Percentiles rank a stretch among this genome's conserved stretches.
Evolutionary conservation across 2,113 vertebrate genomes (phyloP).

Genomic region (Promerops cafer): DNA sequence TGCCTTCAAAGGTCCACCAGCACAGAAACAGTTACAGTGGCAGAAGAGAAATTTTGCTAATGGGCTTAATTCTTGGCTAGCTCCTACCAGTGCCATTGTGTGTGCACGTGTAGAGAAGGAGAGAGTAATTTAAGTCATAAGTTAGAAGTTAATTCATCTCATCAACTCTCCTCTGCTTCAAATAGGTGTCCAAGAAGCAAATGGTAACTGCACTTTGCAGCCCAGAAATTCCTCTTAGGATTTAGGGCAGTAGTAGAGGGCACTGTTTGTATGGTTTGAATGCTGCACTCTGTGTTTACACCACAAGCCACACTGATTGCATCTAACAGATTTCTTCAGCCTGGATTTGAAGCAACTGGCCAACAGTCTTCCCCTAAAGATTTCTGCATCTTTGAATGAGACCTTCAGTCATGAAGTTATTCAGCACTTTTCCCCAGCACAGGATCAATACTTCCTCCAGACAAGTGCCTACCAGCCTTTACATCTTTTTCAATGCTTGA

Average conservation of each 20-base stretch:
- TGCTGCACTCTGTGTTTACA: not conserved
- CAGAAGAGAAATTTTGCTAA: not conserved
- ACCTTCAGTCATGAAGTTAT: not conserved
- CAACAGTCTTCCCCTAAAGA: not conserved
- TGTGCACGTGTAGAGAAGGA: rapidly evolving
- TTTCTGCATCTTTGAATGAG: not conserved
- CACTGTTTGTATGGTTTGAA: not conserved
- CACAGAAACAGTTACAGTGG: not conserved
- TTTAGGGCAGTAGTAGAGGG: not conserved
- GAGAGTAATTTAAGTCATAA: not conserved
- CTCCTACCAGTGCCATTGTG: not conserved
- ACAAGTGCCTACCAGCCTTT: not conserved
- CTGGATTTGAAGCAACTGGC: not conserved
- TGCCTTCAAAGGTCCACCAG: not conserved
- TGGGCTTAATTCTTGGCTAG: not conserved
- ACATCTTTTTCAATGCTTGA: not conserved
- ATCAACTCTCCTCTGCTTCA: not conserved
- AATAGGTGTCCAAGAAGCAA: not conserved
- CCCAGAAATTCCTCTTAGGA: not conserved
- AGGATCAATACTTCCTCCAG: not conserved
- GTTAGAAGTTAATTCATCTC: not conserved
- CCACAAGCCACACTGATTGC: not conserved
- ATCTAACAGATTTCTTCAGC: not conserved
- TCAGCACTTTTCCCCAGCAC: not conserved
- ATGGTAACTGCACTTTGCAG: not conserved